Evolutionary conservation across 2,888 invertebrate species (phyloP), one percentile per base, ranked within the genome.

Genomic region (Limnephilus marmoratus): DNA sequence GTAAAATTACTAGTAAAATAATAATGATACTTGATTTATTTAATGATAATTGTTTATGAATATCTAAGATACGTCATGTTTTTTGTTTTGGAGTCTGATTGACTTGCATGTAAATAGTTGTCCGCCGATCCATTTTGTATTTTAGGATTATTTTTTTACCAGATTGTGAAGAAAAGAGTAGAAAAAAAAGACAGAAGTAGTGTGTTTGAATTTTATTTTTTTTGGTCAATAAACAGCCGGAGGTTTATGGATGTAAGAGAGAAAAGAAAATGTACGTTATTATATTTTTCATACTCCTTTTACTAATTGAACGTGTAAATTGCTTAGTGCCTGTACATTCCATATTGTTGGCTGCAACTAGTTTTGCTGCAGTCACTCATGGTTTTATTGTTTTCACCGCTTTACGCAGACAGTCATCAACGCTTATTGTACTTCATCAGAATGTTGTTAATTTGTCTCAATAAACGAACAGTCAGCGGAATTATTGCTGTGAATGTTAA

Each of bases 301-400:
- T 92, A 89, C 53, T 15, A 68, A 53, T 89, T 83, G 68, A 92
- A 88, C 18, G 15, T 91, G 91, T 92, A 92, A 92, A 82, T 91
- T 91, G 86, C 90, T 90, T 90, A 90, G 92, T 91, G 91, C 92
- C 91, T 92, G 91, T 90, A 92, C 92, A 92, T 92, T 92, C 92
- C 92, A 92, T 81, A 91, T 90, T 91, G 90, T 90, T 90, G 80
- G 85, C 34, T 90, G 91, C 91, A 81, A 81, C 68, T 82, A 85
- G 81, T 12, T 80, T 34, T n/a, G 80, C 11, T 13, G 88, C 80
- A 34, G 29, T 34, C 88, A n/a, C 68, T 34, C n/a, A 37, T 45
- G 68, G 49, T 45, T 34, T 34, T 87, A 87, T 87, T 53, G 18
- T 87, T 87, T 87, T 68, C 31, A 68, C 53, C 53, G 87, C 87